A percentile compares a stretch with the other conserved stretches of the same genome.
Conservation (phyloP, 2,797 vertebrate species). For the Mormyrus hasselquistii region DNA sequence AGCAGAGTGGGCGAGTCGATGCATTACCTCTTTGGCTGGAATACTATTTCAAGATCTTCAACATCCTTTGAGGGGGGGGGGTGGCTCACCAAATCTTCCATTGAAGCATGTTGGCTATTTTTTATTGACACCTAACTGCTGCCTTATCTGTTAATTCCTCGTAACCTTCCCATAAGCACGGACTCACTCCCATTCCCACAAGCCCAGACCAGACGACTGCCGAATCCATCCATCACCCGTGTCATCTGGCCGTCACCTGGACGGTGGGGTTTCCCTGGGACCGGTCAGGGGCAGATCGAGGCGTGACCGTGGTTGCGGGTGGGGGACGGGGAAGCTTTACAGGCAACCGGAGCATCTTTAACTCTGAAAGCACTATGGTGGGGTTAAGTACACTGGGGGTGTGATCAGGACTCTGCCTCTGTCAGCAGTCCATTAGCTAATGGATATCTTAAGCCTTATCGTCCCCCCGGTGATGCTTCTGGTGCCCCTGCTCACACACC, state of each 20-base stretch:
- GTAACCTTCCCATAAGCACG: neutral
- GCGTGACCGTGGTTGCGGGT: neutral
- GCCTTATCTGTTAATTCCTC: constrained; percentile 31
- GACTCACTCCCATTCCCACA: constrained; percentile 33
- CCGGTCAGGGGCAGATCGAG: constrained; percentile 15
- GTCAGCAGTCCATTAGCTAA: constrained; percentile 86
- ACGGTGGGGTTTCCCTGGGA: constrained; percentile 45
- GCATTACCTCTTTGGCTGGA: neutral
- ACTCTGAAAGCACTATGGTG: constrained; percentile 51
- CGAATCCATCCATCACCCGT: constrained; percentile 62
- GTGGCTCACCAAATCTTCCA: neutral
- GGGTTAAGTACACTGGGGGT: constrained; percentile 52
- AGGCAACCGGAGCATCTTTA: constrained; percentile 46
- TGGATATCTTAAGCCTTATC: constrained; percentile 72
- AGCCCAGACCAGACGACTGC: constrained; percentile 53
- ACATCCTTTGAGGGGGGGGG: too few species aligned
- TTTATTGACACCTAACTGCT: constrained; percentile 8
- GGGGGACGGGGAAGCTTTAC: neutral
- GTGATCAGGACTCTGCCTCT: constrained; percentile 55
- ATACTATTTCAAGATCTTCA: neutral
- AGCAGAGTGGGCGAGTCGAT: neutral
- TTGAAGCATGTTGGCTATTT: neutral
- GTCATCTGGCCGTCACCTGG: constrained; percentile 61
- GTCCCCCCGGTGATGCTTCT: constrained; percentile 41
- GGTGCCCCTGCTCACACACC: constrained; percentile 47